Percentiles rank a stretch among this genome's conserved stretches.
These are phyloP conservation scores for Rutpela maculata DNA, from an alignment of 2,888 invertebrate species.

Conservation along the genomic window DNA sequence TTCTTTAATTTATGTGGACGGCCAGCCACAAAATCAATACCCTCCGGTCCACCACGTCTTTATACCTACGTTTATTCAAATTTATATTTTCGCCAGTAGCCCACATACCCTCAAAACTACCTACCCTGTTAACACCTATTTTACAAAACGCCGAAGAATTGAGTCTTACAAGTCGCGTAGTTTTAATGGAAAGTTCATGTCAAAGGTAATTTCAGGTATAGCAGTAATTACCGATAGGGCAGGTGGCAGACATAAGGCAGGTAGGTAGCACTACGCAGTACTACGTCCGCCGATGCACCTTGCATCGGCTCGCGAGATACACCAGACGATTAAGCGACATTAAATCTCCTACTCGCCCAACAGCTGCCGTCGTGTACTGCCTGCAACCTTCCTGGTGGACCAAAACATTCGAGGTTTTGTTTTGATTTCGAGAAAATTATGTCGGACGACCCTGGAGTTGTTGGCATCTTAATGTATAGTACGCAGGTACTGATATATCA, in stretches of 20 bases:
- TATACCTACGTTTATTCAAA: background rate
- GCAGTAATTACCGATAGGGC: slow-evolving; percentile 51
- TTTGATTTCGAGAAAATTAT: slow-evolving; percentile 22
- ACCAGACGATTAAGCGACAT: slow-evolving; percentile 50
- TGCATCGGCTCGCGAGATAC: slow-evolving; percentile 64
- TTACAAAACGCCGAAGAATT: background rate
- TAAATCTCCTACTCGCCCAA: slow-evolving; percentile 34
- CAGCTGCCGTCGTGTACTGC: slow-evolving; percentile 32
- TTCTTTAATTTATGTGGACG: too few relatives aligned
- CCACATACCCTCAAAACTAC: background rate
- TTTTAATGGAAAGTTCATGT: slow-evolving; percentile 41
- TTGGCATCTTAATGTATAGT: background rate
- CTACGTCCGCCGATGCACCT: slow-evolving; percentile 60
- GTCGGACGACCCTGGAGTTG: background rate
- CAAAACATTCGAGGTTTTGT: slow-evolving; percentile 24
- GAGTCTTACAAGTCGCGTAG: background rate
- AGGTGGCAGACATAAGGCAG: slow-evolving; percentile 60
- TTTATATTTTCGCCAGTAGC: background rate
- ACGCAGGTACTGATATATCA: background rate
- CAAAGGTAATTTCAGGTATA: slow-evolving; percentile 41
- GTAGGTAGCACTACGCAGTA: slow-evolving; percentile 53
- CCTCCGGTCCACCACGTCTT: too few relatives aligned
- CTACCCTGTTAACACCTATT: background rate
- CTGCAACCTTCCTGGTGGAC: slow-evolving; percentile 30
- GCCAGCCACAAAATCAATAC: too few relatives aligned